Conservation (phyloP, 2,797 vertebrate species). For the Rhadinocentrus ornatus region DNA sequence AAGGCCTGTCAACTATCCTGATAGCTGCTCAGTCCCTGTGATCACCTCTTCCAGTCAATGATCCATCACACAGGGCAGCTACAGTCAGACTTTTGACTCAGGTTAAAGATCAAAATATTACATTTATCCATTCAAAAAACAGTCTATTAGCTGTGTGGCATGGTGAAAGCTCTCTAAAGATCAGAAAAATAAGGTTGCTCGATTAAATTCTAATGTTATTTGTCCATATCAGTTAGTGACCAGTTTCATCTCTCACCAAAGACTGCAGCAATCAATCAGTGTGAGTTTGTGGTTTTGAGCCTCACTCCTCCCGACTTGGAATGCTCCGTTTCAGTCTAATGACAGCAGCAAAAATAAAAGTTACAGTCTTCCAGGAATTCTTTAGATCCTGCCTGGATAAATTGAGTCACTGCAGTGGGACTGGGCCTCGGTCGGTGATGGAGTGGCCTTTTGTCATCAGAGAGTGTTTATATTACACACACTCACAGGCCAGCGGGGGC, state of each 20-base stretch:
- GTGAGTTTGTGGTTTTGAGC: constrained; percentile 56
- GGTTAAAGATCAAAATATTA: constrained; percentile 2
- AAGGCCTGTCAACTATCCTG: constrained; percentile 17
- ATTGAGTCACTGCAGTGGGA: constrained; percentile 51
- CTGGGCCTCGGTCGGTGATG: constrained; percentile 54
- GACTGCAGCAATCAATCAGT: constrained; percentile 61
- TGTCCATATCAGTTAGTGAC: constrained; percentile 65
- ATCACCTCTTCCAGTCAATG: constrained; percentile 25
- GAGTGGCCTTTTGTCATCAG: constrained; percentile 67
- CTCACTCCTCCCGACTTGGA: constrained; percentile 49
- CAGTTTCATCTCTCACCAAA: constrained; percentile 63
- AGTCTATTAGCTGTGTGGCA: not conserved
- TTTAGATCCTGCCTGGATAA: constrained; percentile 48
- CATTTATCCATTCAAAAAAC: constrained; percentile 3
- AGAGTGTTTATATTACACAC: constrained; percentile 69
- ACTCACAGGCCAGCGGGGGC: constrained; percentile 45
- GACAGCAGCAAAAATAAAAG: constrained; percentile 44
- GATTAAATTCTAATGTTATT: too few species aligned
- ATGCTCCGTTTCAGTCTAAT: constrained; percentile 72
- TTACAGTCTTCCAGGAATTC: constrained; percentile 65
- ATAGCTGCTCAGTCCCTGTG: constrained; percentile 38
- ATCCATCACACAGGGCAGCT: constrained; percentile 43
- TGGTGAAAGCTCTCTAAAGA: not conserved
- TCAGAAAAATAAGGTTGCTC: constrained; percentile 14
- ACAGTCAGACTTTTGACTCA: constrained; percentile 6